A percentile compares a stretch with the other conserved stretches of the same genome.
Evolutionary conservation across 2,888 invertebrate genomes (phyloP).

Genomic region (Dynastes maya): DNA sequence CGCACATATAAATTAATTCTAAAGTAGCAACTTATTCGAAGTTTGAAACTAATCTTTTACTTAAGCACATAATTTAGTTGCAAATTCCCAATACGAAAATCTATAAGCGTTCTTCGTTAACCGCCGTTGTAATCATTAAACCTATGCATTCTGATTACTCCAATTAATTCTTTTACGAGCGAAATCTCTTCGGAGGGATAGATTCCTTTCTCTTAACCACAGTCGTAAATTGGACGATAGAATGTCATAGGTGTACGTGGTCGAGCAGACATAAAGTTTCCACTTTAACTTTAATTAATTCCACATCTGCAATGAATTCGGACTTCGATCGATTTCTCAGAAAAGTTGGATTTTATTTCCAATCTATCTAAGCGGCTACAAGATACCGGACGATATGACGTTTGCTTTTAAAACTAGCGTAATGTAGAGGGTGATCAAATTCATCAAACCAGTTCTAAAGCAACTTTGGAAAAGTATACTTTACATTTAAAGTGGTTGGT

Average conservation of each 20-base stretch:
- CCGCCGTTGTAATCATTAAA: not conserved
- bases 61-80: not conserved
- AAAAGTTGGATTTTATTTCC: constrained; percentile 24
- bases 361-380: not conserved
- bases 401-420: constrained; percentile 20
- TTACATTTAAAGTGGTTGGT: too few relatives aligned
- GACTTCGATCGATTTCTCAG: constrained; percentile 11
- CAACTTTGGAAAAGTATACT: too few relatives aligned
- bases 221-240: constrained; percentile 25
- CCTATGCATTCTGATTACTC: not conserved
- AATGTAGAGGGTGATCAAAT: not conserved
- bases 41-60: not conserved
- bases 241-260: constrained; percentile 28
- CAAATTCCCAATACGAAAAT: not conserved
- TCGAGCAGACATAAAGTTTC: constrained; percentile 22
- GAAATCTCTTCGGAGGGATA: constrained; percentile 13
- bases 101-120: too few relatives aligned
- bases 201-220: constrained; percentile 19
- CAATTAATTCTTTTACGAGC: constrained; percentile 24
- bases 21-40: too few relatives aligned
- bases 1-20: too few relatives aligned
- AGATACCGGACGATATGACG: not conserved
- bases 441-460: too few relatives aligned
- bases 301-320: constrained; percentile 30
- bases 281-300: constrained; percentile 36